phyloP scores from a whole-genome alignment of 2,888 invertebrate genomes.

The Cistogaster globosa region DNA sequence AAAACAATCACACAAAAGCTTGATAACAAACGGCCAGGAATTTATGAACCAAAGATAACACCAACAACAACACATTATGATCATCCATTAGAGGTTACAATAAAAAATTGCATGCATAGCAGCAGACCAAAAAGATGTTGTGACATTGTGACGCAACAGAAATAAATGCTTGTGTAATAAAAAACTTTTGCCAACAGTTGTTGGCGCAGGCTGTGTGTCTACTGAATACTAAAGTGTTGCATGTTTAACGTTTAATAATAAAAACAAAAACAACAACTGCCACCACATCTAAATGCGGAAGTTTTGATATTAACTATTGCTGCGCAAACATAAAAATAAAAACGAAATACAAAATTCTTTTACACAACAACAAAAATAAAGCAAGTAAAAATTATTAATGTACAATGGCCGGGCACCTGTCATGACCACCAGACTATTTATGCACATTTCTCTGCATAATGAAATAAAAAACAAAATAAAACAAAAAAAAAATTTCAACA shows the following conservation, averaged over 20 bases:
- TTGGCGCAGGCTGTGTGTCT: conserved; percentile 2
- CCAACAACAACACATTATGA: conserved; percentile 38
- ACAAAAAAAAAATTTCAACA: conserved; percentile 11
- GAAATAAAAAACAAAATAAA: conserved; percentile 9
- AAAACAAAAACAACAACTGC: conserved; percentile 44
- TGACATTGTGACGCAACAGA: conserved; percentile 43
- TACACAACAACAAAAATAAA: conserved; percentile 13
- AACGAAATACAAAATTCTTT: conserved; percentile 25
- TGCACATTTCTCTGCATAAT: conserved; percentile 40
- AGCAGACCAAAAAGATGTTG: conserved; percentile 36
- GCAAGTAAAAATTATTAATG: conserved; percentile 26
- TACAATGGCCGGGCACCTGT: conserved; percentile 65
- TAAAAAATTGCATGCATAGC: conserved; percentile 9
- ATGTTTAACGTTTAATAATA: conserved; percentile 57
- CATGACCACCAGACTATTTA: conserved; percentile 69
- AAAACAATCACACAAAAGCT: no score
- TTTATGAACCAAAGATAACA: conserved; percentile 44
- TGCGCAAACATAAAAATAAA: conserved; percentile 40
- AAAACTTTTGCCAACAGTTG: conserved; percentile 26
- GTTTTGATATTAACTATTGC: conserved; percentile 65
- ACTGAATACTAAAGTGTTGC: conserved; percentile 51
- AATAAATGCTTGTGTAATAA: not conserved
- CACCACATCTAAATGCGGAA: conserved; percentile 67
- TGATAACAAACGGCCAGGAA: conserved; percentile 18
- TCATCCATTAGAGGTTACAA: conserved; percentile 29